Percentiles rank a stretch among this genome's conserved stretches.
Conservation (phyloP, 2,113 vertebrate genomes). For the Nothocercus nigrocapillus region DNA sequence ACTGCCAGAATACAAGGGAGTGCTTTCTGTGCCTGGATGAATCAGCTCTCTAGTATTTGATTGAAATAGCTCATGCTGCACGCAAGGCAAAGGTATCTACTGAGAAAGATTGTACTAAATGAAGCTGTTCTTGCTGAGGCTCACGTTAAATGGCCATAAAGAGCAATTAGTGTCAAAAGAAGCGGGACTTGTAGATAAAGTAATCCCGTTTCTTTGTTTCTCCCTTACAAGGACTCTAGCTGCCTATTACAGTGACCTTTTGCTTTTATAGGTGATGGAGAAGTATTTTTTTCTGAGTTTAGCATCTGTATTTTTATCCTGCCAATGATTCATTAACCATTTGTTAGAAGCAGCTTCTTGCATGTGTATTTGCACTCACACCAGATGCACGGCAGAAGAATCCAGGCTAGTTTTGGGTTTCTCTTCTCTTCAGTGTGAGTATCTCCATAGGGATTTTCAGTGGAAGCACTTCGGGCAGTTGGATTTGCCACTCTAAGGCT, state of each 20-base stretch:
- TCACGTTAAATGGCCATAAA: background rate
- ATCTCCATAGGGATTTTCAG: background rate
- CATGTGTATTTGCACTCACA: background rate
- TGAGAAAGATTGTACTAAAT: slow-evolving; percentile 4
- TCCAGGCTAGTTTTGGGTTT: background rate
- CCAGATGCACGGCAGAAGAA: background rate
- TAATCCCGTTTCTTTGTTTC: background rate
- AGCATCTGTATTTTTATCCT: background rate
- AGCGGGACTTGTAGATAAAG: background rate
- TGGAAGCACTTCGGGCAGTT: background rate
- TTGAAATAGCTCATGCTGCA: background rate
- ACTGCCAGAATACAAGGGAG: background rate
- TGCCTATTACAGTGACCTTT: background rate
- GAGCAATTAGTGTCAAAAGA: background rate
- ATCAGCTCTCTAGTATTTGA: background rate
- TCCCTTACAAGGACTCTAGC: background rate
- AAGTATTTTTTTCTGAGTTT: background rate
- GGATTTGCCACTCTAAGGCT: background rate
- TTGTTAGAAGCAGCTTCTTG: background rate
- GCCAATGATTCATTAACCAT: background rate
- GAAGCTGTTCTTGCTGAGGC: background rate
- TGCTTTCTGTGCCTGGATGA: background rate
- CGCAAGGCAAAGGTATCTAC: background rate
- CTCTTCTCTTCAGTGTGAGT: background rate
- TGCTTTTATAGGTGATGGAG: background rate